A percentile compares a stretch with the other conserved stretches of the same genome.
Evolutionary conservation across 2,113 vertebrate species (phyloP).

Genomic region (Sander vitreus): DNA sequence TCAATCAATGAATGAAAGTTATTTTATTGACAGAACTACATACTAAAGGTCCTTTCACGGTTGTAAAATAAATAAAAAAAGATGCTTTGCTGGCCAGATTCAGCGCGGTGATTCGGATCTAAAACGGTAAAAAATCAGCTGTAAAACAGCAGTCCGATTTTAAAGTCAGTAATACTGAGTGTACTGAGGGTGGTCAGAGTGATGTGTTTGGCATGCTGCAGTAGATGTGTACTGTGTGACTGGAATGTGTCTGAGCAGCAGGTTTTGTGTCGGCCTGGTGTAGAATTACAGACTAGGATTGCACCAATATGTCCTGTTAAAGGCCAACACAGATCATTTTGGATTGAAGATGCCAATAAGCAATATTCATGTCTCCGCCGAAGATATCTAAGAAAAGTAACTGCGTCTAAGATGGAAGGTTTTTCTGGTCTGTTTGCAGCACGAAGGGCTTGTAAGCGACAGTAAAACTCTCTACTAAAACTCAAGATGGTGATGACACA

Average conservation of each 20-base stretch:
- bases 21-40: not conserved
- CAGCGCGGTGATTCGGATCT: constrained; percentile 17
- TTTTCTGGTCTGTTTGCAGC: constrained; percentile 3
- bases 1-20: not conserved
- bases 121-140: constrained; percentile 27
- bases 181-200: constrained; percentile 45
- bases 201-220: constrained; percentile 62
- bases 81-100: not conserved
- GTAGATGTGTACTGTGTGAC: constrained; percentile 64
- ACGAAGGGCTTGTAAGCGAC: not conserved
- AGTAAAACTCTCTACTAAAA: not conserved
- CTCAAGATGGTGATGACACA: not conserved
- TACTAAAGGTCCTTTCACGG: not conserved
- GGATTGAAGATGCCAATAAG: constrained; percentile 43
- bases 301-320: constrained; percentile 37
- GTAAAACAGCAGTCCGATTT: constrained; percentile 33
- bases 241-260: constrained; percentile 69
- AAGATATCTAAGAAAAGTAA: constrained; percentile 19
- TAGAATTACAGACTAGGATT: constrained; percentile 58
- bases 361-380: constrained; percentile 22
- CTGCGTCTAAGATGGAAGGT: constrained; percentile 1
- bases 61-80: not conserved
- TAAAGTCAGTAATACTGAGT: constrained; percentile 55
- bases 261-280: constrained; percentile 57
- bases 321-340: constrained; percentile 61